Base-by-base conservation (phyloP, 1,140 invertebrate genomes). In the Phthorimaea operculella region DNA sequence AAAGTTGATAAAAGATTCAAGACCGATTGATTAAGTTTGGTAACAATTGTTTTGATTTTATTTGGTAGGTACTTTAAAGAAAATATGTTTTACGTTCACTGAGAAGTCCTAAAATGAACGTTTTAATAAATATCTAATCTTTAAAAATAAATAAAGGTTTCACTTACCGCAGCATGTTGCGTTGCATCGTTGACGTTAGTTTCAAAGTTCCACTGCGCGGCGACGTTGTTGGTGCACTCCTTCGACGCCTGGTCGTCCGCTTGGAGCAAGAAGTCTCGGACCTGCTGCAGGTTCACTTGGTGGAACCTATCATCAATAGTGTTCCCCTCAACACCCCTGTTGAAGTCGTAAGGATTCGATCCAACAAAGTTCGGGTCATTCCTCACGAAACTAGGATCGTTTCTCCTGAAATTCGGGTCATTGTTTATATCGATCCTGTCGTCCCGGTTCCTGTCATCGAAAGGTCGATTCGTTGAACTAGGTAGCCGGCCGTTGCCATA, bases 141-240 rank as follows among this genome's bases (percentile, higher is more conserved):
- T n/a, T n/a, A n/a, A n/a, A n/a, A n/a, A n/a, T n/a, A n/a, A n/a
- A n/a, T n/a, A n/a, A 39, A n/a, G 10, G 10, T 39, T 4, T 39
- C 55, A 90, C 92, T 92, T 79, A 95, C 94, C 77, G 94, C 94
- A 76, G 91, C 89, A 57, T 92, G 80, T 80, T 95, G 93, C 0
- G 92, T 94, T 52, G 87, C 89, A 75, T 93, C 92, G 73, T 94
- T 95, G 5, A 95, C 92, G 74, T 95, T 92, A 0, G 94, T 95
- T 81, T 95, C 93, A 75, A 94, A 96, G 71, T 92, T 90, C 94
- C 94, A 96, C 65, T 95, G 93, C 0, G 93, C 92, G 0, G 89
- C 90, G 28, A 95, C 93, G 76, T 95, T 94, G 28, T 90, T 90
- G 2, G 92, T 93, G 72, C 93, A 95, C 70, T 92, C 90, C 69